Evolutionary conservation across 2,797 vertebrate species (phyloP).

Genomic region (Martes flavigula): DNA sequence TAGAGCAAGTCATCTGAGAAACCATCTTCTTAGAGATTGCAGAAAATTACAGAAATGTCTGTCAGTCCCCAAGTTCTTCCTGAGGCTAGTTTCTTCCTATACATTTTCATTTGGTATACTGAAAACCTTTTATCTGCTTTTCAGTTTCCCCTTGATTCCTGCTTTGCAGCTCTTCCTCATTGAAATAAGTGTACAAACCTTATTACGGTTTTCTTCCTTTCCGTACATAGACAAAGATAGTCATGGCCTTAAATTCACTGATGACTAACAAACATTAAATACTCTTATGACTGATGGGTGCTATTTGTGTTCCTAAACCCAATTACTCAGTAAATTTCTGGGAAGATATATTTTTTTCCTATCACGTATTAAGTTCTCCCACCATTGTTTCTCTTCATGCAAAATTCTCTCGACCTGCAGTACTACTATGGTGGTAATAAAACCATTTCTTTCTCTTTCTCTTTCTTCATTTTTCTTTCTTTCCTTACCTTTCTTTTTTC

Average conservation of each 20-base stretch:
- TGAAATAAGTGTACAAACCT: background rate
- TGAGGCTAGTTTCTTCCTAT: background rate
- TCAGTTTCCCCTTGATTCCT: background rate
- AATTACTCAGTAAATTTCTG: background rate
- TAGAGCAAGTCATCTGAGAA: slow-evolving; percentile 65
- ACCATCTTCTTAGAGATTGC: slow-evolving; percentile 52
- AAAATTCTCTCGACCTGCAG: background rate
- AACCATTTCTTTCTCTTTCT: background rate
- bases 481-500: too few species aligned
- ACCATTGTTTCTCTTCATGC: background rate
- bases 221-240: background rate
- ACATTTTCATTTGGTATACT: background rate
- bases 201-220: background rate
- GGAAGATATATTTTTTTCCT: background rate
- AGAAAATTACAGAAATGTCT: slow-evolving; percentile 62
- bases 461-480: too few species aligned
- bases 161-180: background rate
- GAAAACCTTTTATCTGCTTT: slow-evolving; percentile 35
- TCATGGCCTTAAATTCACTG: background rate
- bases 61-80: background rate
- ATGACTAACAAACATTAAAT: background rate
- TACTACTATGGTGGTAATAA: background rate
- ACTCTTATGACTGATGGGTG: background rate
- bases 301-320: background rate
- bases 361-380: background rate